Base-by-base conservation (phyloP, 64 coral and sea anemone species). In the Platygyra sinensis region DNA sequence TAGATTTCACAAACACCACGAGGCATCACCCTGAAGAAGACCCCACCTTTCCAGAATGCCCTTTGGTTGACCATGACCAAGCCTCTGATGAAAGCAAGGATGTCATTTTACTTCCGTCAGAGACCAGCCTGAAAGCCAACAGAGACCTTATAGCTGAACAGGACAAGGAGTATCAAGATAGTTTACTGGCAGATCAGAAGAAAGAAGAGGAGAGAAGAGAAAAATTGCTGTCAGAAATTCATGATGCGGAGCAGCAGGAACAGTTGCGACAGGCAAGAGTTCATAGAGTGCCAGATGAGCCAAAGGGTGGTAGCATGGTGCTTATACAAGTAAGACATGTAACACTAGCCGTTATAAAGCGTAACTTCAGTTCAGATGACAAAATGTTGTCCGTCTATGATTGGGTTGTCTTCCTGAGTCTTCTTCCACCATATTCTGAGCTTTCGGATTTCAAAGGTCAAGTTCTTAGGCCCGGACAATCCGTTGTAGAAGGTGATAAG, bases 381-480 rank as follows among this genome's bases (percentile, higher is more conserved):
- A 89, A 80, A 91, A 87, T 91, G 79, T 60, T 75, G 77, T 87
- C 89, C 30, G 89, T 95, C 4, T 95, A 95, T 77, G 89, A 91
- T 75, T 95, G 94, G 94, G 89, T 95, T 74, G 88, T 89, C 38
- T 95, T 89, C 67, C 76, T 77, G 81, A 91, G 94, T 87, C 77
- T 72, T 80, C 8, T 87, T 61, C 93, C 93, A 64, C 49, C 67
- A 74, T 28, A 94, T 74, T 94, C 87, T 90, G 74, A 87, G 30
- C 93, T 90, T 78, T 89, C 87, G 65, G 80, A 89, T 89, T 87
- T 83, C 77, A 81, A 52, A 78, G 86, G 59, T 77, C 86, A 89
- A 77, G 78, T 94, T 89, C 52, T 93, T 60, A 83, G 59, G 73
- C 87, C 78, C 13, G 86, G 72, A 89, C 76, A 89, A 86, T 87